Evolutionary conservation across 2,113 vertebrate species (phyloP).

Genomic region (Epinephelus lanceolatus): DNA sequence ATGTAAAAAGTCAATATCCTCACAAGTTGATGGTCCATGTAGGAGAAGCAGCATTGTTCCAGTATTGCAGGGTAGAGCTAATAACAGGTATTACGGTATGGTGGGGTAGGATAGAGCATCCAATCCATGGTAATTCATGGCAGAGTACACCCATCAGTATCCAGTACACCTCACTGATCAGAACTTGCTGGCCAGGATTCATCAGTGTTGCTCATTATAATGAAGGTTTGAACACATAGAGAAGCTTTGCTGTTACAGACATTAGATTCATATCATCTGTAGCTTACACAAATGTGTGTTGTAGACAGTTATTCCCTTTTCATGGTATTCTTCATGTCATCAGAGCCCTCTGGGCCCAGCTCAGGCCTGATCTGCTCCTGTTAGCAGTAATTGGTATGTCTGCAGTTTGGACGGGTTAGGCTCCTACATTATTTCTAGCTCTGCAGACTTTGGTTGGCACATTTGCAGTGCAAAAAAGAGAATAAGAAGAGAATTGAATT

Average conservation of each 20-base stretch:
- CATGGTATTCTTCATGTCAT: background rate
- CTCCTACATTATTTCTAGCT: background rate
- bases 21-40: background rate
- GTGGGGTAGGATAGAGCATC: background rate
- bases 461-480: constrained; percentile 19
- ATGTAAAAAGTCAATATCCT: background rate
- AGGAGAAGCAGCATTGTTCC: background rate
- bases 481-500: constrained; percentile 11
- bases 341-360: no score
- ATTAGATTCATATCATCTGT: no score
- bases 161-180: background rate
- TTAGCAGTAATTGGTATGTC: background rate
- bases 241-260: background rate
- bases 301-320: background rate
- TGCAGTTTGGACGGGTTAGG: background rate
- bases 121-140: background rate
- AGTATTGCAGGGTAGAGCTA: background rate
- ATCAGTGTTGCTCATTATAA: background rate
- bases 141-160: background rate
- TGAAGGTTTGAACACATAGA: background rate
- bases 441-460: background rate
- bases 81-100: background rate
- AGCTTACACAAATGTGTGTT: background rate
- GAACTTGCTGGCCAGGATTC: background rate
- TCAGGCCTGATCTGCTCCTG: background rate